Evolutionary conservation across 1,140 invertebrate species (phyloP).

Genomic region (Branchinecta lynchi): DNA sequence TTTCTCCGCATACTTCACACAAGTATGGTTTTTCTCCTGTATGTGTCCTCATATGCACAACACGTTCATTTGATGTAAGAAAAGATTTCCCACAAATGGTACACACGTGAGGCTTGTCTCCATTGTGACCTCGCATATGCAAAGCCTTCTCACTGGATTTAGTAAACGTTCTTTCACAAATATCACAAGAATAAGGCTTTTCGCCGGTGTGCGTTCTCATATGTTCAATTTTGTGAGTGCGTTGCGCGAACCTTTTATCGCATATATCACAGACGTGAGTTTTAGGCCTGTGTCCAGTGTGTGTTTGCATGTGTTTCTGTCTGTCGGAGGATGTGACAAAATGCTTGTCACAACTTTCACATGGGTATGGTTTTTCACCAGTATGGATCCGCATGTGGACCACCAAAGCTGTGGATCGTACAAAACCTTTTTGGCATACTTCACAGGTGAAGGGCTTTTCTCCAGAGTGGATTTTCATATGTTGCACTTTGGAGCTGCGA

Average conservation of each 20-base stretch:
- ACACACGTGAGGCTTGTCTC: constrained; percentile 46
- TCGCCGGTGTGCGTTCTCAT: constrained; percentile 41
- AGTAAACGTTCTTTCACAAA: constrained; percentile 56
- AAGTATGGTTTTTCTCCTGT: constrained; percentile 41
- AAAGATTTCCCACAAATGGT: constrained; percentile 43
- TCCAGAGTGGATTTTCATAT: constrained; percentile 42
- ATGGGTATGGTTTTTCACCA: constrained; percentile 44
- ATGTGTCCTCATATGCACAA: constrained; percentile 66
- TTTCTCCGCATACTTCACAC: constrained; percentile 49
- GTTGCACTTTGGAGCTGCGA: constrained; percentile 27
- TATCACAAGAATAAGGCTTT: constrained; percentile 42
- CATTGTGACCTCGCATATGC: constrained; percentile 44
- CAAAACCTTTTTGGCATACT: constrained; percentile 53
- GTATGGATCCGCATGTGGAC: constrained; percentile 41
- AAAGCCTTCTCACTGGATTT: constrained; percentile 68
- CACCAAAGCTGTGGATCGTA: constrained; percentile 41
- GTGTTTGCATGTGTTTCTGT: constrained; percentile 45
- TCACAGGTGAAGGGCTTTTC: constrained; percentile 47
- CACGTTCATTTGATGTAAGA: constrained; percentile 34
- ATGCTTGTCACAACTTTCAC: constrained; percentile 41
- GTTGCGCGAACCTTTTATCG: constrained; percentile 45
- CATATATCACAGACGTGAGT: constrained; percentile 35
- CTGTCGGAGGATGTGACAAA: constrained; percentile 35
- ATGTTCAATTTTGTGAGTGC: constrained; percentile 43
- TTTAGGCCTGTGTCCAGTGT: constrained; percentile 31